Evolutionary conservation across 2,113 vertebrate species (phyloP), one percentile per base, ranked within the genome.

Genomic region (Corythornis madagascariensis): DNA sequence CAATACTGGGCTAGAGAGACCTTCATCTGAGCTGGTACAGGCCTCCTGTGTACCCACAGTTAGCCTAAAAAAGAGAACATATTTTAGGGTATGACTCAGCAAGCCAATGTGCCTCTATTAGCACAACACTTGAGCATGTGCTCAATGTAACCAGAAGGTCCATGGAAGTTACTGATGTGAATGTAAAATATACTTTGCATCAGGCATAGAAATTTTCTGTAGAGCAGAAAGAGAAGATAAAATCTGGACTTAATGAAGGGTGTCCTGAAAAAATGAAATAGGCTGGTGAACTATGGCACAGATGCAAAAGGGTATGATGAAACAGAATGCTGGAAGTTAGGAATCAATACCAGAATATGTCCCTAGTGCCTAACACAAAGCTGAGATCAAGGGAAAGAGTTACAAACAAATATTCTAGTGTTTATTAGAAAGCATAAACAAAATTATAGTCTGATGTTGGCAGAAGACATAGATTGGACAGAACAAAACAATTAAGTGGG

Each of bases 41-140:
- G 65, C 57, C 71, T 69, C 63, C 71, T 28, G 28, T 13, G 81
- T 85, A 72, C 78, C 66, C 94, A 76, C 28, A 63, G 81, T 26
- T 42, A 89, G 67, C 56, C 66, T 63, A 65, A 73, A 82, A 86
- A 84, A 87, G 69, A 79, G 71, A 95, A 92, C 89, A 94, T 83
- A 95, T 95, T 95, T 92, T 87, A 91, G 47, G 71, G 72, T 53
- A 93, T 94, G 91, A 95, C 85, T 96, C 93, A 94, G 42, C 16
- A 88, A 92, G 84, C 55, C 86, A 66, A 20, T 7, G 8, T 92
- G 95, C 83, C 82, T 93, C 93, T 93, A 80, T 93, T 79, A 96
- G 94, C 74, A 91, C 82, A 93, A 93, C 91, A 93, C 95, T 92
- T 83, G 33, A 93, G 82, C 95, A 89, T 93, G 93, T 93, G 94